Percentiles rank a stretch among this genome's conserved stretches.
Conservation (phyloP, 2,113 vertebrate species). For the Dolichallabes microphthalmus region DNA sequence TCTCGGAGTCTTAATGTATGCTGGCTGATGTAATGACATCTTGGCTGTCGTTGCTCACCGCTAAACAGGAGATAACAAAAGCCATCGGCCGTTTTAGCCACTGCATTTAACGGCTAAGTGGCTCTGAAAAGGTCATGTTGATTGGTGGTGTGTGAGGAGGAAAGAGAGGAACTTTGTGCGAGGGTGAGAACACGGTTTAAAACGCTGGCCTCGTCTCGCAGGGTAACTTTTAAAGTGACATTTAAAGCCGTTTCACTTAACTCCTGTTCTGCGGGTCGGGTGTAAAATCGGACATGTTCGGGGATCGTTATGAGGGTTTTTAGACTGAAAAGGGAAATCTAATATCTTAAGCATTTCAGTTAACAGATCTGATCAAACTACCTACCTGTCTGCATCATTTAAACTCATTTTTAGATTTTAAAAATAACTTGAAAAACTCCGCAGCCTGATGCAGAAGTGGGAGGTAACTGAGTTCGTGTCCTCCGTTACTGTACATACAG, state of each 20-base stretch:
- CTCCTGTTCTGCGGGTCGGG: not conserved
- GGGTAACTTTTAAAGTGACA: not conserved
- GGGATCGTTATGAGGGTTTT: not conserved
- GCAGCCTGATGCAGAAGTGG: no score
- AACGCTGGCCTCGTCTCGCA: not conserved
- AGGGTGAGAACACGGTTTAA: conserved; percentile 14
- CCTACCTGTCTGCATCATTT: no score
- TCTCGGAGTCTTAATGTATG: conserved; percentile 65
- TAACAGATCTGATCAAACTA: not conserved
- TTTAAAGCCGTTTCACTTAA: not conserved
- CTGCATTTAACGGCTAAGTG: conserved; percentile 70
- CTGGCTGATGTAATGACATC: conserved; percentile 70
- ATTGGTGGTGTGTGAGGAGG: conserved; percentile 29
- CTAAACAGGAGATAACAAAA: conserved; percentile 65
- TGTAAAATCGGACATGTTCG: not conserved
- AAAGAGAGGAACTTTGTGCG: conserved; percentile 24
- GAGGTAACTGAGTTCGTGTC: no score
- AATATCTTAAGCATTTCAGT: not conserved
- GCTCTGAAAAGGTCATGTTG: conserved; percentile 54
- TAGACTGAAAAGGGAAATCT: not conserved
- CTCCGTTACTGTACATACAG: no score
- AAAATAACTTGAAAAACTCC: no score
- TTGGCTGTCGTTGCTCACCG: conserved; percentile 59
- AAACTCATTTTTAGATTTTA: no score
- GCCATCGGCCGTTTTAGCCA: conserved; percentile 70